A percentile compares a stretch with the other conserved stretches of the same genome.
phyloP scores from a whole-genome alignment of 2,888 invertebrate genomes.

The Campoplex capitator region DNA sequence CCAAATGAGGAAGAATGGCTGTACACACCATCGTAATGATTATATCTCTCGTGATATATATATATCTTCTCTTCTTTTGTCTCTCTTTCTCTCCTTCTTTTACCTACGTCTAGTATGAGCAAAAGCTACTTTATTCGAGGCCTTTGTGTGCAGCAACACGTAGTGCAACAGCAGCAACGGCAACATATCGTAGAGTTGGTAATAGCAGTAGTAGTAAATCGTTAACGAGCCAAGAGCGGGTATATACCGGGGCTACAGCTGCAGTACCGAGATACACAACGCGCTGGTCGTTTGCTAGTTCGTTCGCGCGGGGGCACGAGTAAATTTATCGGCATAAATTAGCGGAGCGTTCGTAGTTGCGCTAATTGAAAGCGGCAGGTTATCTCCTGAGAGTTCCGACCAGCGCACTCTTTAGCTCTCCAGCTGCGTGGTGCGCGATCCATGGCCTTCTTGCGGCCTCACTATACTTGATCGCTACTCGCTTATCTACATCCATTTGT shows the following conservation, averaged over 20 bases:
- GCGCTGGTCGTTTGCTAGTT: slow-evolving; percentile 43
- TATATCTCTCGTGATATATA: slow-evolving; percentile 26
- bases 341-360: slow-evolving; percentile 70
- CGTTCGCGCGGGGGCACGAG: slow-evolving; percentile 67
- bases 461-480: slow-evolving; percentile 35
- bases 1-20: slow-evolving; percentile 56
- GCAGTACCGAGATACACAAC: slow-evolving; percentile 40
- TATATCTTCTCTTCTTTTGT: slow-evolving; percentile 15
- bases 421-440: slow-evolving; percentile 35
- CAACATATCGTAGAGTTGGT: slow-evolving; percentile 51
- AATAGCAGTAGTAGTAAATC: slow-evolving; percentile 54
- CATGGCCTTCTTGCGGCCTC: slow-evolving; percentile 61
- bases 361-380: slow-evolving; percentile 75
- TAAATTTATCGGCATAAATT: slow-evolving; percentile 76
- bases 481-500: slow-evolving; percentile 26
- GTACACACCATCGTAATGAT: slow-evolving; percentile 31
- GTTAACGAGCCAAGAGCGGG: slow-evolving; percentile 60
- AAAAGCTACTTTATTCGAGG: slow-evolving; percentile 56
- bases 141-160: slow-evolving; percentile 40
- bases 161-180: slow-evolving; percentile 47
- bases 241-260: slow-evolving; percentile 14
- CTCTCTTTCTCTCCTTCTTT: slow-evolving; percentile 5
- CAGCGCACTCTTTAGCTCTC: slow-evolving; percentile 38
- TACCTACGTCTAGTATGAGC: slow-evolving; percentile 13
- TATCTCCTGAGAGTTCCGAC: slow-evolving; percentile 58